Conservation (phyloP, 2,888 invertebrate genomes). For the Drosophila anceps region DNA sequence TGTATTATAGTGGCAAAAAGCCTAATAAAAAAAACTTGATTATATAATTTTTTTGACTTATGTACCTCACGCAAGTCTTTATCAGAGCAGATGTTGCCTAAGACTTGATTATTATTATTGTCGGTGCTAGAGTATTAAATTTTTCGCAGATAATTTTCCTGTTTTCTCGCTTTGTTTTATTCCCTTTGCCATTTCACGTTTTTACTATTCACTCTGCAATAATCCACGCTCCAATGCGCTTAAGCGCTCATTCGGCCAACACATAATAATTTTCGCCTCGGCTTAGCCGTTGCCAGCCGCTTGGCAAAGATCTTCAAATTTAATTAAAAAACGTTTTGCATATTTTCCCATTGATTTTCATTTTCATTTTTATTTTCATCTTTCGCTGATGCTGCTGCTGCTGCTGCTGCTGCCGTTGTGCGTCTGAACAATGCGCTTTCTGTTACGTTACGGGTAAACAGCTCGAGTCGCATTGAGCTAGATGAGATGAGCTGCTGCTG, state of each 20-base stretch:
- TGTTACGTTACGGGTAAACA: constrained; percentile 17
- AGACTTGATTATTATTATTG: background rate
- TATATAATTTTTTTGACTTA: background rate
- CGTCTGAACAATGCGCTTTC: constrained; percentile 15
- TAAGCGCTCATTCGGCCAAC: constrained; percentile 18
- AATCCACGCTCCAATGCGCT: constrained; percentile 61
- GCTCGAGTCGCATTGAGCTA: background rate
- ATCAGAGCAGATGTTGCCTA: background rate
- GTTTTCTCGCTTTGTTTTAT: background rate
- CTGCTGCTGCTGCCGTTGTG: constrained; percentile 2
- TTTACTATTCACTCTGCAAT: constrained; percentile 46
- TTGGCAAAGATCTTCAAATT: constrained; percentile 66
- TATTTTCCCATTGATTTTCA: constrained; percentile 66
- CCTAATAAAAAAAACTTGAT: background rate
- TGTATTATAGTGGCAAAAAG: background rate
- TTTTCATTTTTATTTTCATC: constrained; percentile 8
- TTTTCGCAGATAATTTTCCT: background rate
- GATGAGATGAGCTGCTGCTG: constrained; percentile 3
- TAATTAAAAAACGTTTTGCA: constrained; percentile 74
- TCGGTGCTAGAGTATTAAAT: constrained; percentile 11
- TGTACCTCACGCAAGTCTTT: background rate
- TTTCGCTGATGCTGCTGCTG: background rate
- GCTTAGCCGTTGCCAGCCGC: constrained; percentile 38
- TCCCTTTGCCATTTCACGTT: constrained; percentile 16
- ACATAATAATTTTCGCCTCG: constrained; percentile 51